Percentiles rank a stretch among this genome's conserved stretches.
These are phyloP conservation scores for Cardiocondyla obscurior DNA, from an alignment of 1,140 invertebrate species.

Conservation along the genomic window DNA sequence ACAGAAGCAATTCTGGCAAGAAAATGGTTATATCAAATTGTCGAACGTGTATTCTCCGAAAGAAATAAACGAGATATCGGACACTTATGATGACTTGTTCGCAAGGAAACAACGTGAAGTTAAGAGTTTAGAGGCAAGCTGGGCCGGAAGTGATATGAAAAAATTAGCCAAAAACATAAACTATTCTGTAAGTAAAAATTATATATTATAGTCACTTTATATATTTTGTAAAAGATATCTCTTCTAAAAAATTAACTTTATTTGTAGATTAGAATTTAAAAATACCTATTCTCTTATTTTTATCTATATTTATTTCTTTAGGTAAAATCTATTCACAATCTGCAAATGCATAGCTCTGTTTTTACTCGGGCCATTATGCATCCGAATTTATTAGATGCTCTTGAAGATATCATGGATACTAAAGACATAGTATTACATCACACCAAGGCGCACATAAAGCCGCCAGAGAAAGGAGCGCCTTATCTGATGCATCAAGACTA, in stretches of 20 bases:
- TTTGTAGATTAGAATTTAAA: not conserved
- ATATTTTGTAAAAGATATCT: not conserved
- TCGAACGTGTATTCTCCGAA: constrained; percentile 79
- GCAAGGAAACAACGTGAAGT: constrained; percentile 76
- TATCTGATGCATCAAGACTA: constrained; percentile 88
- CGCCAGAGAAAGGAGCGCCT: constrained; percentile 86
- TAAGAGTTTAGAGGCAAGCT: constrained; percentile 83
- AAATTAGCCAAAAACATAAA: constrained; percentile 75
- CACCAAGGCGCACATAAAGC: constrained; percentile 87
- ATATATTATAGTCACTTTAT: not conserved
- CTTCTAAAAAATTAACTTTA: not conserved
- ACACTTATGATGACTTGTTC: constrained; percentile 83
- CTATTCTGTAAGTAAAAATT: constrained; percentile 76
- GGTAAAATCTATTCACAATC: constrained; percentile 85
- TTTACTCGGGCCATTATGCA: constrained; percentile 85
- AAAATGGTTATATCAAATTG: constrained; percentile 84
- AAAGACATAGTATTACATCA: constrained; percentile 86
- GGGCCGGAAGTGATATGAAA: constrained; percentile 83
- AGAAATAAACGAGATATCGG: constrained; percentile 83
- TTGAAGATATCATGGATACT: constrained; percentile 86
- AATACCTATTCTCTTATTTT: too few relatives aligned
- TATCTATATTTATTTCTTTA: too few relatives aligned
- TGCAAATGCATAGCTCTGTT: constrained; percentile 86
- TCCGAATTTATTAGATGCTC: constrained; percentile 84
- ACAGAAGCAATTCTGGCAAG: constrained; percentile 82